phyloP scores from a whole-genome alignment of 1,140 invertebrate species.

The Drosophila seguyi region DNA sequence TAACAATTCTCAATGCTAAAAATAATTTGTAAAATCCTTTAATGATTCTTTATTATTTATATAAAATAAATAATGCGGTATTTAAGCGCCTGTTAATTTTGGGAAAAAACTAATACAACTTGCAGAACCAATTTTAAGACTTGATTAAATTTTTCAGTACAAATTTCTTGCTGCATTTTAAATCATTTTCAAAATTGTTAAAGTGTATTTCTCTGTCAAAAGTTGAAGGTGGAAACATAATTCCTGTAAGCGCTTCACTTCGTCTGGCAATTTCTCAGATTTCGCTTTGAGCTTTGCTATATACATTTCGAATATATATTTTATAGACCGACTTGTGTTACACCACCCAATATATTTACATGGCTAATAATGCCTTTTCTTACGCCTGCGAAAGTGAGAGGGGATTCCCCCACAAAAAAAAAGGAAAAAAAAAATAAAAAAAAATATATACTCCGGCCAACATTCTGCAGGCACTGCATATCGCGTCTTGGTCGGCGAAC shows the following conservation, averaged over 20 bases:
- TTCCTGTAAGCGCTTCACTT: conserved; percentile 13
- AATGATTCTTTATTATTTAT: too few species aligned
- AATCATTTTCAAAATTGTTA: not conserved
- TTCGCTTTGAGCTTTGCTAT: conserved; percentile 4
- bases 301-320: not conserved
- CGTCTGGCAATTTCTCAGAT: not conserved
- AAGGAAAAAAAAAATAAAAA: not conserved
- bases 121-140: too few species aligned
- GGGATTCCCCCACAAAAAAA: conserved; percentile 7
- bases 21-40: not conserved
- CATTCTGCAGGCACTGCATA: conserved; percentile 30
- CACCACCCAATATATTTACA: conserved; percentile 26
- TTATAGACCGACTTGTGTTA: conserved; percentile 23
- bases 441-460: not conserved
- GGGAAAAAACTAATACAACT: too few species aligned
- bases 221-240: not conserved
- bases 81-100: not conserved
- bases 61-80: not conserved
- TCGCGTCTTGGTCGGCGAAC: conserved; percentile 55
- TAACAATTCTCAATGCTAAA: not conserved
- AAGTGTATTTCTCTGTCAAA: not conserved
- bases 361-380: conserved; percentile 53
- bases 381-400: conserved; percentile 49
- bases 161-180: too few species aligned
- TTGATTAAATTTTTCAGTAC: not conserved